These are phyloP conservation scores for Latrodectus hesperus DNA, from an alignment of 2,888 invertebrate species.

Conservation along the genomic window DNA sequence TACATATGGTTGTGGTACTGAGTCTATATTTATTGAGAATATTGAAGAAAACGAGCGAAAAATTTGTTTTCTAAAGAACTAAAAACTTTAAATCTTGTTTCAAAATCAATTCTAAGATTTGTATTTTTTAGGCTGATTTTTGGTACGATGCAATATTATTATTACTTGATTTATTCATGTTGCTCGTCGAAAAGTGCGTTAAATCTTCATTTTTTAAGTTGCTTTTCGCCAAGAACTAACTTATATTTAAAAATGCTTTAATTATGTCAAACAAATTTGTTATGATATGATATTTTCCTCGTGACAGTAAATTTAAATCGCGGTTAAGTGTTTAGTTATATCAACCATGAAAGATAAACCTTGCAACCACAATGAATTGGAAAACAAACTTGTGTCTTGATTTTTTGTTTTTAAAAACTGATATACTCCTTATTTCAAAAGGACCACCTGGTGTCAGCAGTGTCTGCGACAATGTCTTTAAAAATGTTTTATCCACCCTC, in stretches of 20 bases:
- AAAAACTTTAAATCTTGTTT: not conserved
- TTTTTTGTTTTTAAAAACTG: not conserved
- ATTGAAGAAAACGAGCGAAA: not conserved
- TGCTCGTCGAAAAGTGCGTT: not conserved
- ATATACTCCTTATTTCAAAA: not conserved
- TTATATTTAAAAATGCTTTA: constrained; percentile 26
- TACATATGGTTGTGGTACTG: constrained; percentile 12
- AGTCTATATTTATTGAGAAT: constrained; percentile 22
- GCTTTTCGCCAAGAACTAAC: constrained; percentile 9
- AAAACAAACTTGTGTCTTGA: not conserved
- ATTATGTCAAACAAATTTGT: not conserved
- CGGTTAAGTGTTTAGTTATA: not conserved
- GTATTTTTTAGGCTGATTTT: not conserved
- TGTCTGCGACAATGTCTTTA: too few species aligned
- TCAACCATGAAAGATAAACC: not conserved
- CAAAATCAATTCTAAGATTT: not conserved
- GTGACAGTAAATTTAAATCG: not conserved
- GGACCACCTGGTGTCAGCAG: too few species aligned
- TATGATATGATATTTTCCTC: constrained; percentile 15
- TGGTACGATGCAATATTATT: not conserved
- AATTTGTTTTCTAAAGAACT: not conserved
- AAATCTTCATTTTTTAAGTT: constrained; percentile 11
- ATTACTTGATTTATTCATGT: not conserved
- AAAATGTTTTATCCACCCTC: too few species aligned
- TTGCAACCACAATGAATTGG: not conserved